Base-by-base conservation (phyloP, 1,140 invertebrate species). In the Drosophila burlai region DNA sequence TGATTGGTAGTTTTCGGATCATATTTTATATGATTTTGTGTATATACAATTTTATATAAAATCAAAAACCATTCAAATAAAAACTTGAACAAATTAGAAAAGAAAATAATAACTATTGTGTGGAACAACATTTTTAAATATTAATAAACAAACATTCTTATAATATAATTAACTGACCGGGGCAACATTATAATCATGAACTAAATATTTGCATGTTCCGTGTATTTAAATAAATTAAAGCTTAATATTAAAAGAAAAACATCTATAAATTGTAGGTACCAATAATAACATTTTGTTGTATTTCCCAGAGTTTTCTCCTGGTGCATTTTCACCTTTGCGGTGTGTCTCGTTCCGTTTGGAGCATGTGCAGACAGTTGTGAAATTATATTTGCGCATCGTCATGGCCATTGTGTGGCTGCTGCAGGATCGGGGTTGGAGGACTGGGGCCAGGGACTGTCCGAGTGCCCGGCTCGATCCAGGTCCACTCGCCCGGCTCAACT, bases 311-410 rank as follows among this genome's bases (percentile, higher is more conserved):
- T 18, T 77, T 77, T 77, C 38, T 59, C 6, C n/a, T 36, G 16
- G 36, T 80, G 61, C 16, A 62, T 42, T 16, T 77, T 59, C 34
- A 57, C 40, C 69, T 65, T 58, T 59, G 26, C 42, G 18, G 63
- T 68, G 76, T 54, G 68, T 62, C 61, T 80, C 61, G 67, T 80
- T 80, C 42, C 77, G 76, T 75, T 80, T 54, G 81, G 79, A 55
- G 71, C 85, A 90, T 90, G 85, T 90, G 85, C 85, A 90, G 85
- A 90, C 85, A 90, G 85, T 90, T 90, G 85, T 89, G 86, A 90
- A 90, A 90, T 90, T 90, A 90, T 90, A 90, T 90, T 90, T 89
- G 84, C 75, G 85, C 85, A 79, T 55, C 84, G 84, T 87, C 84
- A 87, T 89, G 84, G 71, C 84, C 83, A 89, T 87, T 89, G 84